Base-by-base conservation (phyloP, 2,113 vertebrate genomes). In the Mugil cephalus region DNA sequence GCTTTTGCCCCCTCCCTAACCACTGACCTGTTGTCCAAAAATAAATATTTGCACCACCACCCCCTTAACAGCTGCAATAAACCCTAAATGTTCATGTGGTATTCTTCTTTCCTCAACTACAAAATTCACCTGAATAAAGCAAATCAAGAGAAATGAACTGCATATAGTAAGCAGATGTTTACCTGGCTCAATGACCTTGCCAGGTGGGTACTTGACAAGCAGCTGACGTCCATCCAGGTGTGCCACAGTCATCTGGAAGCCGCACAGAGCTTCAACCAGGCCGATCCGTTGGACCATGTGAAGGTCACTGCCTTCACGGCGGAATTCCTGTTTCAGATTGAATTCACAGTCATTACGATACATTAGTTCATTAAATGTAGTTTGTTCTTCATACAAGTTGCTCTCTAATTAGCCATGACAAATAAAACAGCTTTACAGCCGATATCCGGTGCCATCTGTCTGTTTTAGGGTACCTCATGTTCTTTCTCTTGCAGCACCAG, bases 151-250 rank as follows among this genome's bases (percentile, higher is more conserved):
- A 53, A n/a, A 66, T 17, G 4, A 47, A 59, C 42, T 40, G 2
- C 7, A 14, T 18, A 34, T 21, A 13, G 6, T 62, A 30, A 19
- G 2, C 19, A 7, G 3, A 19, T 3, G 19, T 35, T 64, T 91
- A 99, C 98, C 98, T 94, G 98, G 98, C 75, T 99, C 97, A 65
- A 99, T 99, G 81, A 99, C 96, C 92, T 99, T 99, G 85, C 98
- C 98, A 74, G 98, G 95, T 52, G 97, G 97, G 30, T 98, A 97
- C 90, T 97, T 98, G 74, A 99, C 96, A 84, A 98, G 96, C 92
- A 99, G 95, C 80, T 99, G 97, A 80, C 96, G 95, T 34, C 91
- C 95, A 82, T 99, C 98, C 38, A 99, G 95, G 89, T 99, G 98
- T 88, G 96, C 94, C 82, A 99, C 95, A 6, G 96, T 96, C 88